Evolutionary conservation across 2,797 vertebrate genomes (phyloP), one percentile per base, ranked within the genome.

Genomic region (Xiphophorus birchmanni): DNA sequence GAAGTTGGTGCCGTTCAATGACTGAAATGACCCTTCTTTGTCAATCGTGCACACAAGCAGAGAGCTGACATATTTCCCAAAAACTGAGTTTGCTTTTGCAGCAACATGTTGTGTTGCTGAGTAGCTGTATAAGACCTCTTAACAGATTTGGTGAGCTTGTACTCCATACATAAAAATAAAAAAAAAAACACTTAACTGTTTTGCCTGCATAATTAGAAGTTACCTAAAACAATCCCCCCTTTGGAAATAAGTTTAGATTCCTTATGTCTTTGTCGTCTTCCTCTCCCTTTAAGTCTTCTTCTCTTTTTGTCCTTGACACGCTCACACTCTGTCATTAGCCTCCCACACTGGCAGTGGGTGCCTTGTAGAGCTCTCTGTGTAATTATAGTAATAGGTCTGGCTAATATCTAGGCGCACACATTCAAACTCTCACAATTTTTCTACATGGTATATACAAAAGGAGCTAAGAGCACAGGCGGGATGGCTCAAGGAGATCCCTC

Each of bases 301-400:
- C 71, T 86, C 83, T 87, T 76, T 88, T 77, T 79, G 63, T 88
- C 87, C 81, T 89, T 92, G 82, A 82, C 89, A 90, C 89, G 78
- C 84, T 90, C 81, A 85, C 85, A 89, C 88, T 87, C 91, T 79
- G 87, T 95, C 87, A 95, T 96, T 96, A 95, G 92, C 94, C 93
- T 96, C 95, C 95, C 88, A 95, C 95, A 92, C 92, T 84, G 83
- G 74, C 92, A 92, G 92, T 94, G 91, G 93, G 91, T 89, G 87
- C 90, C 88, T 91, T 84, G 92, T 87, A 42, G 91, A 91, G 90
- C 82, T 91, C 90, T 92, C 76, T 54, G 78, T 91, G 84, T 94
- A 95, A 96, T 96, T 96, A 96, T 90, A 95, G 94, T 95, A 90
- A 95, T 96, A 92, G 91, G 88, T 89, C 91, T 85, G 87, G 81